Conservation (phyloP, 2,888 invertebrate genomes). For the Acleris cristana region DNA sequence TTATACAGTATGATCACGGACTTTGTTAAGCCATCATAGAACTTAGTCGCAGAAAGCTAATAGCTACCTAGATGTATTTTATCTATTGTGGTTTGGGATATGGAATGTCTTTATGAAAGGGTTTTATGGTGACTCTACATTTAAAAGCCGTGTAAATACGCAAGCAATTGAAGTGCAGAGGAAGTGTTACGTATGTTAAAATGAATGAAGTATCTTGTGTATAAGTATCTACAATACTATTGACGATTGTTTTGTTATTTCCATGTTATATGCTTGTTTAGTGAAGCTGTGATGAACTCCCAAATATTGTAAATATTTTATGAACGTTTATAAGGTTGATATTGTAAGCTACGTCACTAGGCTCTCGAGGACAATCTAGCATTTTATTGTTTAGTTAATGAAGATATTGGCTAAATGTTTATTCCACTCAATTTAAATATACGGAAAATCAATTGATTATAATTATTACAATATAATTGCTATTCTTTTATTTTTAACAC, state of each 20-base stretch:
- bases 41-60: too few species aligned
- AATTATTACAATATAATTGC: conserved; percentile 46
- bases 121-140: too few species aligned
- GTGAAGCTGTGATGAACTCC: conserved; percentile 83
- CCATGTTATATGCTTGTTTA: conserved; percentile 81
- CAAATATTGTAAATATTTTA: conserved; percentile 83
- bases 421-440: conserved; percentile 80
- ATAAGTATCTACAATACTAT: conserved; percentile 47
- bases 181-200: conserved; percentile 8
- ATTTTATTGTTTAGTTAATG: conserved; percentile 72
- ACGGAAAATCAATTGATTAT: conserved; percentile 80
- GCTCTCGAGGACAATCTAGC: conserved; percentile 78
- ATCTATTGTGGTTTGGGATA: too few species aligned
- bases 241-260: conserved; percentile 74
- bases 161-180: too few species aligned
- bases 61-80: too few species aligned
- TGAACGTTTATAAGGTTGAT: conserved; percentile 77
- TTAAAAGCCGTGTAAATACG: too few species aligned
- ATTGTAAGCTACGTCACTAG: conserved; percentile 73
- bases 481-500: conserved; percentile 19
- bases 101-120: too few species aligned
- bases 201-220: conserved; percentile 17
- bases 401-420: conserved; percentile 81
- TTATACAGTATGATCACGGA: background rate
- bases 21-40: too few species aligned